phyloP scores from a whole-genome alignment of 2,888 invertebrate species.

The Pyralis farinalis region DNA sequence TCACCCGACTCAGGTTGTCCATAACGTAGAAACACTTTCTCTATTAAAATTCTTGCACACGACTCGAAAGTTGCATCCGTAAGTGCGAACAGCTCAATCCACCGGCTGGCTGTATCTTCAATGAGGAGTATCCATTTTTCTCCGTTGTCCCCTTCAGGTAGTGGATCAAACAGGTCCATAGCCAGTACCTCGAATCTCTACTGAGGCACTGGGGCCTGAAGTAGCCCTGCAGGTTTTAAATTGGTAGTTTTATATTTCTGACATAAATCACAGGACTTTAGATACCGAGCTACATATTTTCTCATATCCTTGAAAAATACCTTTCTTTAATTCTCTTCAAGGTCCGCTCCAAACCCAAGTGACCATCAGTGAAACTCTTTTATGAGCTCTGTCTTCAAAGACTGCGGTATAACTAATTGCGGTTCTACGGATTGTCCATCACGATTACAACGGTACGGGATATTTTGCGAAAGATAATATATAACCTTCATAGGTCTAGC shows the following conservation, averaged over 20 bases:
- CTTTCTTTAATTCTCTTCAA: conserved; percentile 16
- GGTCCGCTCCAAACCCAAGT: conserved; percentile 7
- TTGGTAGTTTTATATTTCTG: conserved; percentile 27
- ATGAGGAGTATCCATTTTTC: conserved; percentile 27
- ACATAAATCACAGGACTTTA: conserved; percentile 3
- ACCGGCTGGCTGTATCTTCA: conserved; percentile 22
- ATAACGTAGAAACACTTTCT: conserved; percentile 19
- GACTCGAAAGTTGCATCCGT: conserved; percentile 19
- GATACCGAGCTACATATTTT: conserved; percentile 25
- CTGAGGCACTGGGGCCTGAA: conserved; percentile 22
- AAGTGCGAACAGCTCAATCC: conserved; percentile 29
- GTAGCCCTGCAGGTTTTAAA: conserved; percentile 30
- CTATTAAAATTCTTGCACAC: conserved; percentile 6
- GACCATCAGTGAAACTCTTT: conserved; percentile 5
- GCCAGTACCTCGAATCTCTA: conserved; percentile 9
- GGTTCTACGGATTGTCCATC: conserved; percentile 9
- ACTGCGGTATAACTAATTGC: not conserved
- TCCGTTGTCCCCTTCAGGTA: conserved; percentile 19
- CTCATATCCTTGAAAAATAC: conserved; percentile 22
- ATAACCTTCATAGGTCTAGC: not conserved
- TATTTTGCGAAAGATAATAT: conserved; percentile 2
- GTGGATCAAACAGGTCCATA: conserved; percentile 22
- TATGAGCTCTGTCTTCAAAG: not conserved
- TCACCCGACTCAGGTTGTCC: conserved; percentile 11
- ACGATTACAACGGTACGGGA: conserved; percentile 1